Base-by-base conservation (phyloP, 2,888 invertebrate species). In the Drosophila suboccidentalis region DNA sequence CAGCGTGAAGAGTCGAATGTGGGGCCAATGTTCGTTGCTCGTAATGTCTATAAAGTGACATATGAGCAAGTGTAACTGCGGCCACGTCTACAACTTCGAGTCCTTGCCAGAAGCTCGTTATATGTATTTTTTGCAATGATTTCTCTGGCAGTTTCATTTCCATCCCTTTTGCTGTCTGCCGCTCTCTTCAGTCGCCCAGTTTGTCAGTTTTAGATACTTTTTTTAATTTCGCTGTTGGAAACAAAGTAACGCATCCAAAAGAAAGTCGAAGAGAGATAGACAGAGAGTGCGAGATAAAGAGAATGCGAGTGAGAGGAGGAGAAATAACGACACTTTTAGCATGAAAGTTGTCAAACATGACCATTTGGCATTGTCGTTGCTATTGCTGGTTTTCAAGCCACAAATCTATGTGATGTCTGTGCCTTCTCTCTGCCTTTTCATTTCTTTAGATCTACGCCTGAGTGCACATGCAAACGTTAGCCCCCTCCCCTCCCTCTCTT, bases 381-480 rank as follows among this genome's bases (percentile, higher is more conserved):
- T 57, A 66, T 68, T 65, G 86, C 74, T 75, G 67, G 62, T 61
- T 75, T 75, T 66, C 74, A 84, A 87, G 87, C 87, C 89, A 84
- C 85, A 85, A 89, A 87, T 85, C 80, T 57, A 46, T 46, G 46
- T 44, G 38, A 46, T 68, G 68, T 39, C 63, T 76, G 39, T 43
- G 58, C 63, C 41, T 34, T 58, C 49, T 36, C 71, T 65, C 60
- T 75, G 75, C 64, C 73, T 75, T 76, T 77, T 79, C 76, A 76
- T 87, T 87, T 91, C 90, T 84, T 90, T 79, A 89, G 90, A 91
- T 91, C 82, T 83, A 55, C 78, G 86, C 80, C 79, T 84, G 81
- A 82, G 64, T 89, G 90, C 87, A 89, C 90, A 90, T 90, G 86
- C 90, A 84, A 90, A 87, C 80, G 87, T 61, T 82, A 69, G 51